These are phyloP conservation scores for Himantopus leucocephalus DNA, from an alignment of 2,113 vertebrate species.

Conservation along the genomic window DNA sequence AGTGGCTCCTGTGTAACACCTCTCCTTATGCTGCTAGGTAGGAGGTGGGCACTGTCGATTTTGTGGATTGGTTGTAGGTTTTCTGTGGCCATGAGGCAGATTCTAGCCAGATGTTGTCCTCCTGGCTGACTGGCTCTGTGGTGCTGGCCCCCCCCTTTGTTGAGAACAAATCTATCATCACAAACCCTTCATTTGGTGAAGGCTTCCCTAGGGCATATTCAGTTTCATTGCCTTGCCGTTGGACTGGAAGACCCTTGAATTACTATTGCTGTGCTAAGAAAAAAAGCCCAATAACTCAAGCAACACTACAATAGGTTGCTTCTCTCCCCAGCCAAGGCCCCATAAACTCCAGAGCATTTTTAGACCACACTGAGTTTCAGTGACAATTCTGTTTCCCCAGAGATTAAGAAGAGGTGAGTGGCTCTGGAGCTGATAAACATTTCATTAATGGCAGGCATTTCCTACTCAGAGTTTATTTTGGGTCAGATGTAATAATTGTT, in stretches of 20 bases:
- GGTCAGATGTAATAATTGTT: neutral
- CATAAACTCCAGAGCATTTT: neutral
- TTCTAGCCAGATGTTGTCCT: neutral
- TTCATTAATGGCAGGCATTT: neutral
- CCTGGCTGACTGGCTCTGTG: neutral
- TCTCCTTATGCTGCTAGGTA: neutral
- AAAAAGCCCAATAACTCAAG: neutral
- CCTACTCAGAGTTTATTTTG: neutral
- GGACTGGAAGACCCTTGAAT: neutral
- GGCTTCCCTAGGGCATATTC: neutral
- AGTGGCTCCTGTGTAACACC: neutral
- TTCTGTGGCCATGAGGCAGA: neutral
- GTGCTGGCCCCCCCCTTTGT: neutral
- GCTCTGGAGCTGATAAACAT: neutral
- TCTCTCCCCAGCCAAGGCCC: neutral
- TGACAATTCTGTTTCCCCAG: neutral
- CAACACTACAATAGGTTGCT: neutral
- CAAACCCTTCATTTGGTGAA: neutral
- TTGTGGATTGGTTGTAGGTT: neutral
- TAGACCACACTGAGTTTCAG: neutral
- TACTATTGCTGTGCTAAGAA: neutral
- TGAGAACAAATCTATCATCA: neutral
- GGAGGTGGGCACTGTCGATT: neutral
- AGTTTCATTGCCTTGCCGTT: neutral
- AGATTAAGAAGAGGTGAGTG: neutral